phyloP scores from a whole-genome alignment of 2,797 vertebrate genomes.

The Sternarchorhynchus goeldii region DNA sequence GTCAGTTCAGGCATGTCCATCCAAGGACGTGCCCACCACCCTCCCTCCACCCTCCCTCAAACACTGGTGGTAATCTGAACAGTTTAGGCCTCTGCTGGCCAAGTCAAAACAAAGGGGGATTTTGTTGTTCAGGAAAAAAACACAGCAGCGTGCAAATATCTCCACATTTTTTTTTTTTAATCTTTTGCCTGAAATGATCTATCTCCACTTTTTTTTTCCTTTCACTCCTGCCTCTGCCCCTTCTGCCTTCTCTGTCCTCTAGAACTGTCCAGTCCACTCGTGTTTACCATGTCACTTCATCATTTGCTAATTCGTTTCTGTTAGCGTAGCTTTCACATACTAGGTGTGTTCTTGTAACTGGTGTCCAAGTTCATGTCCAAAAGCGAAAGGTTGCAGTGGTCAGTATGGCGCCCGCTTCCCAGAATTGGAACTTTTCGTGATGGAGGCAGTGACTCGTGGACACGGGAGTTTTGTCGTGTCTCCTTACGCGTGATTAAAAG shows the following conservation, averaged over 20 bases:
- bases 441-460: slow-evolving; percentile 7
- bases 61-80: slow-evolving; percentile 4
- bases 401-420: slow-evolving; percentile 74
- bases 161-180: slow-evolving; percentile 68
- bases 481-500: slow-evolving; percentile 44
- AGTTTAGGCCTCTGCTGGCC: slow-evolving; percentile 15
- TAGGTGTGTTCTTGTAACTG: slow-evolving; percentile 15
- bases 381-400: slow-evolving; percentile 60
- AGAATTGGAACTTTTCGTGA: slow-evolving; percentile 67
- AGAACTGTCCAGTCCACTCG: slow-evolving; percentile 18
- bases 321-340: too few relatives aligned
- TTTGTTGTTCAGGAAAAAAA: slow-evolving; percentile 56
- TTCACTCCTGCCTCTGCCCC: slow-evolving; percentile 52
- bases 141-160: slow-evolving; percentile 70
- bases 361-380: slow-evolving; percentile 71
- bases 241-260: slow-evolving; percentile 49
- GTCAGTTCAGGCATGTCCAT: slow-evolving; percentile 36
- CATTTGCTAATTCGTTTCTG: slow-evolving; percentile 13
- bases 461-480: slow-evolving; percentile 32
- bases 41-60: neutral
- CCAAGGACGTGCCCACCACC: neutral
- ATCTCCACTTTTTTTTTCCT: slow-evolving; percentile 27
- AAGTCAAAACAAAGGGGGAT: slow-evolving; percentile 28
- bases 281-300: slow-evolving; percentile 27
- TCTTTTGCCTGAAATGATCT: slow-evolving; percentile 57